Evolutionary conservation across 2,888 invertebrate species (phyloP).

Genomic region (Hololepta plana): DNA sequence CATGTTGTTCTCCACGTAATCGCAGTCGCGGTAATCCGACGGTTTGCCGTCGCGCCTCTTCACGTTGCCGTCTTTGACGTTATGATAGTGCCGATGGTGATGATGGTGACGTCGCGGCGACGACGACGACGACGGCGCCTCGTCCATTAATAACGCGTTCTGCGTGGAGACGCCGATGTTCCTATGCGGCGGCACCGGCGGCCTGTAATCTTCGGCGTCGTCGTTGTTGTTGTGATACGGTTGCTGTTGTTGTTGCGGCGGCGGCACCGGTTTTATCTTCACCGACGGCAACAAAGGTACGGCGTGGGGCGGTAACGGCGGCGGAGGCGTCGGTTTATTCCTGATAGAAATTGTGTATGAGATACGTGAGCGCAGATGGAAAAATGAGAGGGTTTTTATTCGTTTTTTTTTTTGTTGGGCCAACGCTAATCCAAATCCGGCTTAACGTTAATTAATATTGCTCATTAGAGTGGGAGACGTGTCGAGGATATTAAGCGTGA

Average conservation of each 20-base stretch:
- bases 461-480: too few species aligned
- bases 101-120: constrained; percentile 22
- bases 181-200: constrained; percentile 77
- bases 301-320: constrained; percentile 34
- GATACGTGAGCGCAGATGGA: background rate
- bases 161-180: constrained; percentile 30
- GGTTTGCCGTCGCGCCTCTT: constrained; percentile 6
- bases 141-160: too few species aligned
- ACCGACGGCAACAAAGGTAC: constrained; percentile 19
- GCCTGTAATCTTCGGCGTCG: constrained; percentile 50
- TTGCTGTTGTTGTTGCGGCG: too few species aligned
- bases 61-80: constrained; percentile 20
- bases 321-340: constrained; percentile 26
- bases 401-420: too few species aligned
- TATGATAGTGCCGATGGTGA: constrained; percentile 28
- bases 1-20: too few species aligned
- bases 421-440: too few species aligned
- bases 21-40: constrained; percentile 6
- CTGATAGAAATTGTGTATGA: constrained; percentile 15
- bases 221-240: too few species aligned
- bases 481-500: too few species aligned
- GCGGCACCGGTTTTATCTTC: constrained; percentile 9
- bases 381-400: too few species aligned
- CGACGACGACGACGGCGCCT: constrained; percentile 6
- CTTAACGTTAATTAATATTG: too few species aligned